Percentiles rank a stretch among this genome's conserved stretches.
Conservation (phyloP, 1,140 invertebrate genomes). For the Wasmannia auropunctata region DNA sequence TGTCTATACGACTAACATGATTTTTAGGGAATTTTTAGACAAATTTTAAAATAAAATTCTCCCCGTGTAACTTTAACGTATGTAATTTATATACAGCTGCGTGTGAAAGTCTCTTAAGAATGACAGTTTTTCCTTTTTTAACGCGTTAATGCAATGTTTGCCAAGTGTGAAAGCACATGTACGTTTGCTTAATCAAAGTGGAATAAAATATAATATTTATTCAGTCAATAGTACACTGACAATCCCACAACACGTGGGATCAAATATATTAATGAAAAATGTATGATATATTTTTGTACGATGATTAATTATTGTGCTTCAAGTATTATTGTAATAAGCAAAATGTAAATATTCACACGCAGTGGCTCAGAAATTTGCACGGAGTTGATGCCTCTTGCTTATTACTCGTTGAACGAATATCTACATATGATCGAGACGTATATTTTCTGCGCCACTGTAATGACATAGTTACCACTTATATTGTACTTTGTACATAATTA, state of each 20-base stretch:
- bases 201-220: constrained; percentile 29
- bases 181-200: constrained; percentile 20
- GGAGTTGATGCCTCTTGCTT: background rate
- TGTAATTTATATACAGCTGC: constrained; percentile 12
- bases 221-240: background rate
- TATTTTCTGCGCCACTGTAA: constrained; percentile 57
- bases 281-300: constrained; percentile 17
- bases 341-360: constrained; percentile 66
- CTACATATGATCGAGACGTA: background rate
- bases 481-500: constrained; percentile 69
- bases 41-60: too few species aligned
- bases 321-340: constrained; percentile 61
- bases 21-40: too few species aligned
- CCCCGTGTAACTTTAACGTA: constrained; percentile 4
- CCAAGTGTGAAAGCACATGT: background rate
- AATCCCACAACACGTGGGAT: background rate
- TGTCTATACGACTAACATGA: too few species aligned
- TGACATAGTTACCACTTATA: constrained; percentile 44
- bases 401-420: background rate
- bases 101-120: background rate
- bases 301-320: constrained; percentile 61
- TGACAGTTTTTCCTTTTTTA: background rate
- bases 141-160: background rate
- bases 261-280: constrained; percentile 11
- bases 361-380: constrained; percentile 44